A percentile compares a stretch with the other conserved stretches of the same genome.
These are phyloP conservation scores for Nettapus auritus DNA, from an alignment of 2,113 vertebrate genomes.

Conservation along the genomic window DNA sequence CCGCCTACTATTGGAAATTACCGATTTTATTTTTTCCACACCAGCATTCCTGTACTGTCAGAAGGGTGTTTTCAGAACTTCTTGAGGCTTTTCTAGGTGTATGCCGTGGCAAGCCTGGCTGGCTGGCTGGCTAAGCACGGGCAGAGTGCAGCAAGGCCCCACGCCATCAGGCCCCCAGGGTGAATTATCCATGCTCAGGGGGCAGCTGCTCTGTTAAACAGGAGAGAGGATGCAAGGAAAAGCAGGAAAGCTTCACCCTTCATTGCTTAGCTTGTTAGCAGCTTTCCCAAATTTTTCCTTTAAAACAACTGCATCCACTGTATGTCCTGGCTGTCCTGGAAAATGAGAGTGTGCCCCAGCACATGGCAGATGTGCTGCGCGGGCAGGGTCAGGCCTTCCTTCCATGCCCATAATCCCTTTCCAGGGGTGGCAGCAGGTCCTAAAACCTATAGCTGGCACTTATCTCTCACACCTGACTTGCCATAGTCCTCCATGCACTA, in stretches of 20 bases:
- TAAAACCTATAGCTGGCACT: background rate
- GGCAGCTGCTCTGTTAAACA: background rate
- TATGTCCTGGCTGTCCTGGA: background rate
- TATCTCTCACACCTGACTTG: background rate
- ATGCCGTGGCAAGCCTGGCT: background rate
- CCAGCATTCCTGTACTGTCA: background rate
- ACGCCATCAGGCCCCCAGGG: background rate
- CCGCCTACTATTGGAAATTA: accelerated
- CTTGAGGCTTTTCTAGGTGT: background rate
- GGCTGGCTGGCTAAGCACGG: background rate
- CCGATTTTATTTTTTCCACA: background rate
- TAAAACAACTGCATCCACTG: background rate
- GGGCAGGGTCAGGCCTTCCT: too few species aligned
- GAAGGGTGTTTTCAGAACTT: background rate
- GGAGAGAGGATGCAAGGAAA: too few species aligned
- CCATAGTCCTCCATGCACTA: background rate
- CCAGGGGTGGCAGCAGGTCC: background rate
- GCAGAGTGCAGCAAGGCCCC: accelerated
- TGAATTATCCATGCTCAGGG: accelerated
- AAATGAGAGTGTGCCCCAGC: background rate
- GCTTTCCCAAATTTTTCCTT: background rate
- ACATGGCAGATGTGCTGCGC: background rate
- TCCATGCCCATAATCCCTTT: background rate
- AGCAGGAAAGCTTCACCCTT: background rate
- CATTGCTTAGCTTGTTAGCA: background rate